Conservation (phyloP, 2,888 invertebrate genomes). For the Machimus rusticus region DNA sequence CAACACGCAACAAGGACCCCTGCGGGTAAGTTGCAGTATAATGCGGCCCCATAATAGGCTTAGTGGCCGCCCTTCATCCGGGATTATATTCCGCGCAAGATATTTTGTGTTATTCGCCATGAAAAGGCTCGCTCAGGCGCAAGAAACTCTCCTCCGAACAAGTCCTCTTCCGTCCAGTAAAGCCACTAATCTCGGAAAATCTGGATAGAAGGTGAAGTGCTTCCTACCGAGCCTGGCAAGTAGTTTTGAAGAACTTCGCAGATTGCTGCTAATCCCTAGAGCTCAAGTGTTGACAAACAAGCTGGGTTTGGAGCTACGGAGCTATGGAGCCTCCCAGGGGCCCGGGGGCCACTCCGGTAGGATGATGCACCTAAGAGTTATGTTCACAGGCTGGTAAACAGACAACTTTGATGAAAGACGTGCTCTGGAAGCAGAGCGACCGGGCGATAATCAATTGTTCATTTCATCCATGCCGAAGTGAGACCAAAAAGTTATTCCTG, state of each 20-base stretch:
- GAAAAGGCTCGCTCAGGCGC: neutral
- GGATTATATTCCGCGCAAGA: neutral
- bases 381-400: constrained; percentile 38
- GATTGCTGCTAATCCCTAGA: constrained; percentile 6
- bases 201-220: neutral
- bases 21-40: neutral
- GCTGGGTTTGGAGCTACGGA: no score
- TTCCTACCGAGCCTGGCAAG: neutral
- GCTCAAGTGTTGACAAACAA: constrained; percentile 29
- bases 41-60: constrained; percentile 3
- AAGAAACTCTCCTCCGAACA: neutral
- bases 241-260: constrained; percentile 14
- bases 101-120: neutral
- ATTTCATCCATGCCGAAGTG: constrained; percentile 8
- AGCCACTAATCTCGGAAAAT: constrained; percentile 9
- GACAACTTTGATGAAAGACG: constrained; percentile 39
- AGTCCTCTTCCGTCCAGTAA: neutral
- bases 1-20: neutral
- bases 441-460: constrained; percentile 39
- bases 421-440: constrained; percentile 15
- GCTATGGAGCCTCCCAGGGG: neutral
- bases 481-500: constrained; percentile 23
- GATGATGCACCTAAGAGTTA: constrained; percentile 19
- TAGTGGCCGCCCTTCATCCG: neutral
- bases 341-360: neutral